These are phyloP conservation scores for Cacatua alba DNA, from an alignment of 2,113 vertebrate species.

Conservation along the genomic window DNA sequence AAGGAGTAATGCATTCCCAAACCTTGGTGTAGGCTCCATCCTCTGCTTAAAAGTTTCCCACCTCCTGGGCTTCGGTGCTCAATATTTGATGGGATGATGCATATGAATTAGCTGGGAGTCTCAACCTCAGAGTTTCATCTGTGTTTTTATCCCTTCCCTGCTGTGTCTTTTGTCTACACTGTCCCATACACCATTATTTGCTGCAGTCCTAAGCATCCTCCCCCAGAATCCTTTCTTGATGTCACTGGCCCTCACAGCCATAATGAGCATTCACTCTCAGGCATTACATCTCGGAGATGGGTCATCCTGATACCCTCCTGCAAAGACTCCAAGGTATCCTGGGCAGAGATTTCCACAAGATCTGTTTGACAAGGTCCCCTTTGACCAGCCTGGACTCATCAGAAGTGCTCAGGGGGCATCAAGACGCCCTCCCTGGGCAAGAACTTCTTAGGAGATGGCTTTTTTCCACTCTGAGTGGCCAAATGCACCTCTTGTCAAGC, in stretches of 20 bases:
- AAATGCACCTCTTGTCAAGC: background rate
- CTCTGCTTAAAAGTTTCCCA: background rate
- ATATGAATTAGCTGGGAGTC: background rate
- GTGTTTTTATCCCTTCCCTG: background rate
- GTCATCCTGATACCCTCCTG: background rate
- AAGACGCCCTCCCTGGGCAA: background rate
- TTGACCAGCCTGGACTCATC: background rate
- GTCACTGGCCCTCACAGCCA: background rate
- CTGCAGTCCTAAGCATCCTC: background rate
- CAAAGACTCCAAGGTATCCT: background rate
- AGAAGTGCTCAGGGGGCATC: background rate
- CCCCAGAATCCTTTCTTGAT: background rate
- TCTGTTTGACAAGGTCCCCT: background rate
- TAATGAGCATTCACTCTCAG: background rate
- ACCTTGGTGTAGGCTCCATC: background rate
- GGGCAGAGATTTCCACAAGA: background rate
- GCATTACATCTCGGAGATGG: background rate
- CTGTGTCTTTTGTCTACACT: background rate
- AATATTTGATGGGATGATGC: slow-evolving; percentile 14
- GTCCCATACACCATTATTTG: too few relatives aligned
- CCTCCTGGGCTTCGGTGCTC: background rate
- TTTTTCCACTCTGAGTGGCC: background rate
- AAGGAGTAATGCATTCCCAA: background rate
- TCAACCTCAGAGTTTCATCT: background rate
- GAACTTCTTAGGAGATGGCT: background rate